These are phyloP conservation scores for Ligdia adustata DNA, from an alignment of 2,888 invertebrate species.

Conservation along the genomic window DNA sequence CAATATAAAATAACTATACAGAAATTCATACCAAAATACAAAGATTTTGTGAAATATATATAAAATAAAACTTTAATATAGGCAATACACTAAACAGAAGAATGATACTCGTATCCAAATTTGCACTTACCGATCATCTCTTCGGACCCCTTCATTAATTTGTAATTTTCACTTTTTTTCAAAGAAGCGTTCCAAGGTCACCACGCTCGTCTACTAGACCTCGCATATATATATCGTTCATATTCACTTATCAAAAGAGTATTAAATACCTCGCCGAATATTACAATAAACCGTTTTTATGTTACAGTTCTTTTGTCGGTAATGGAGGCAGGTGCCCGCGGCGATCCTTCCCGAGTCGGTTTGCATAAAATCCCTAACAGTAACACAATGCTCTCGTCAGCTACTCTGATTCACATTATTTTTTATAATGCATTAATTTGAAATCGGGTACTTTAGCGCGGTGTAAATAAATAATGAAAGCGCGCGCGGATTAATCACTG, in stretches of 20 bases:
- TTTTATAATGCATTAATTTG: constrained; percentile 41
- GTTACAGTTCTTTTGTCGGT: constrained; percentile 51
- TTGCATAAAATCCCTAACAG: constrained; percentile 24
- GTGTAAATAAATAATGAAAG: constrained; percentile 73
- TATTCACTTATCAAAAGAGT: no score
- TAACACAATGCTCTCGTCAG: constrained; percentile 37
- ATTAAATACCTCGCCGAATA: constrained; percentile 12
- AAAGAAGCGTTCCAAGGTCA: constrained; percentile 1
- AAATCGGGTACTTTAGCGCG: constrained; percentile 40
- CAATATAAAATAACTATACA: no score
- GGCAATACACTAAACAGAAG: no score
- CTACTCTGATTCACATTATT: constrained; percentile 36
- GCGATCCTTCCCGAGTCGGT: constrained; percentile 35
- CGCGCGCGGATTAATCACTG: constrained; percentile 53
- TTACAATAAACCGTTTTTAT: constrained; percentile 43
- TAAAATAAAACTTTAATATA: no score
- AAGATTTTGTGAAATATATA: no score
- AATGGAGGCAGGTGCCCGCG: constrained; percentile 45
- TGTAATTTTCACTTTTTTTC: constrained; percentile 22
- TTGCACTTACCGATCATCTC: constrained; percentile 40
- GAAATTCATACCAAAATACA: no score
- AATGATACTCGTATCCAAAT: no score
- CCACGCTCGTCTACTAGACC: no score
- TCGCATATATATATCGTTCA: no score
- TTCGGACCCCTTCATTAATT: constrained; percentile 33